Conservation (phyloP, 2,888 invertebrate genomes). For the Eupithecia inturbata region DNA sequence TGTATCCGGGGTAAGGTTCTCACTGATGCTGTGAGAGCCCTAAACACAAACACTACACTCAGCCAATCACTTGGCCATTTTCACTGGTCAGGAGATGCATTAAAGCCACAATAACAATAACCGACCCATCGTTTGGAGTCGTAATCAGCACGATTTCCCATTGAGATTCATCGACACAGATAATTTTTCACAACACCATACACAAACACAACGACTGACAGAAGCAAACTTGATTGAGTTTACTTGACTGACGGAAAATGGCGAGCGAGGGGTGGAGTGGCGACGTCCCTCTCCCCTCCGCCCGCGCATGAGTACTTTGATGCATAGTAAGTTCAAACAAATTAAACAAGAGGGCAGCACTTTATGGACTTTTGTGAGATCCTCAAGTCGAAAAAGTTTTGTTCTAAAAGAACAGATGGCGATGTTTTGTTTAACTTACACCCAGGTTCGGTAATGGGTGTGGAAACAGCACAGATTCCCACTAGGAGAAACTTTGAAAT, state of each 20-base stretch:
- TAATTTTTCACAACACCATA: conserved; percentile 83
- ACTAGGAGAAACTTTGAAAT: no score
- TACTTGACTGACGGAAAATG: conserved; percentile 82
- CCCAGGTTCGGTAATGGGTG: not conserved
- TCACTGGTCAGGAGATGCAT: conserved; percentile 80
- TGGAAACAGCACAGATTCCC: no score
- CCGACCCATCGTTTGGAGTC: conserved; percentile 81
- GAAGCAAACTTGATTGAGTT: conserved; percentile 80
- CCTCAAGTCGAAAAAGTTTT: not conserved
- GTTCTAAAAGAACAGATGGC: not conserved
- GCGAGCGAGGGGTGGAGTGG: conserved; percentile 72
- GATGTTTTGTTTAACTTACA: not conserved
- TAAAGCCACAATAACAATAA: conserved; percentile 81
- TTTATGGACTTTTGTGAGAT: not conserved
- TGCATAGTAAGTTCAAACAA: conserved; percentile 39
- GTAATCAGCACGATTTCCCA: conserved; percentile 82
- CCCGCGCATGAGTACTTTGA: conserved; percentile 65
- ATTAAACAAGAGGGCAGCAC: conserved; percentile 63
- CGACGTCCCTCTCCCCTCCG: conserved; percentile 64
- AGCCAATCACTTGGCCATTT: conserved; percentile 82
- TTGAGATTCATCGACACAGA: conserved; percentile 81
- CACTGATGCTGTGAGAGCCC: conserved; percentile 80
- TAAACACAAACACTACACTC: conserved; percentile 83
- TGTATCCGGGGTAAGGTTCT: conserved; percentile 82
- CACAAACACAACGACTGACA: conserved; percentile 84